A percentile compares a stretch with the other conserved stretches of the same genome.
Conservation (phyloP, 1,140 invertebrate genomes). For the Diabrotica virgifera region DNA sequence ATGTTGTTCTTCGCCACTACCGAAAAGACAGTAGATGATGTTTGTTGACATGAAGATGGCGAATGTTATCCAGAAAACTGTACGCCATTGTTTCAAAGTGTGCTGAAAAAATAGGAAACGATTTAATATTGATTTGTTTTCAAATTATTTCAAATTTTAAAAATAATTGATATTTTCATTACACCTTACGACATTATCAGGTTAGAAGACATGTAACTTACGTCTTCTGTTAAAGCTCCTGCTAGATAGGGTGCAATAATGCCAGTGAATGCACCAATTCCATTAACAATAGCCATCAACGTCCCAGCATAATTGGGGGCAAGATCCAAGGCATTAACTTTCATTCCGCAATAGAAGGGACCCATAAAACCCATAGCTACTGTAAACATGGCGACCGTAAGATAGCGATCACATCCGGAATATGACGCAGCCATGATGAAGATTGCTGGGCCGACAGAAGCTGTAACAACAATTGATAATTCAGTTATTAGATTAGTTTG, state of each 20-base stretch:
- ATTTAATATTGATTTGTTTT: too few relatives aligned
- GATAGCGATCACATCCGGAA: slow-evolving; percentile 66
- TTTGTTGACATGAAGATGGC: slow-evolving; percentile 71
- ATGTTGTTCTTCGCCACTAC: slow-evolving; percentile 67
- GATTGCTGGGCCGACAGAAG: slow-evolving; percentile 69
- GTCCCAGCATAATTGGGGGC: slow-evolving; percentile 81
- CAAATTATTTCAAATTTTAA: too few relatives aligned
- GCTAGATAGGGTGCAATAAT: slow-evolving; percentile 77
- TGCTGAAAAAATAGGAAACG: slow-evolving; percentile 60
- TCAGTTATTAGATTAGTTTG: too few relatives aligned
- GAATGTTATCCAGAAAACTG: slow-evolving; percentile 80
- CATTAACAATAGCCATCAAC: slow-evolving; percentile 82
- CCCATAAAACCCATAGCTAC: slow-evolving; percentile 75
- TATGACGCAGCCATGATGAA: slow-evolving; percentile 79
- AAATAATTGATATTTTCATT: too few relatives aligned
- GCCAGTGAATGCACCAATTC: slow-evolving; percentile 78
- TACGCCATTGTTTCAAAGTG: slow-evolving; percentile 72
- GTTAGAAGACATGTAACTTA: too few relatives aligned
- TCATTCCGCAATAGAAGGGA: slow-evolving; percentile 73
- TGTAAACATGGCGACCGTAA: slow-evolving; percentile 66
- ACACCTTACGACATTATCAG: too few relatives aligned
- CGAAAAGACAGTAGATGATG: slow-evolving; percentile 68
- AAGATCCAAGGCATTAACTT: slow-evolving; percentile 80
- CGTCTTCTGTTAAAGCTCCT: slow-evolving; percentile 70
- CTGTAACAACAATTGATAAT: too few relatives aligned